Percentiles rank a stretch among this genome's conserved stretches.
Evolutionary conservation across 2,888 invertebrate genomes (phyloP).

Genomic region (Frankliniella intonsa): DNA sequence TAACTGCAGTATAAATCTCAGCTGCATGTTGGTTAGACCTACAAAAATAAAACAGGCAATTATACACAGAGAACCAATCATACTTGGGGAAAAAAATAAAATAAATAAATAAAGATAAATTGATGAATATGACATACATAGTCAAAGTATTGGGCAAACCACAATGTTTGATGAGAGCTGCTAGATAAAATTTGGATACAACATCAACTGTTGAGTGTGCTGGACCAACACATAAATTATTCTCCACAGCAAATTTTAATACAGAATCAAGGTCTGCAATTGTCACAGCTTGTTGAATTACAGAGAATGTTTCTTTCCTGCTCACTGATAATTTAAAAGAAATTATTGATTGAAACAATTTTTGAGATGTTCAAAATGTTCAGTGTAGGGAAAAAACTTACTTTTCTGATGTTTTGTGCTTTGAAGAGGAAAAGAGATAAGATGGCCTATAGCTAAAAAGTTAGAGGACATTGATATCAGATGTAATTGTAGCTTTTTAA

Average conservation of each 20-base stretch:
- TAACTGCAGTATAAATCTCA: slow-evolving; percentile 2
- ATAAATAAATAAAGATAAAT: neutral
- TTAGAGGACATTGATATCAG: neutral
- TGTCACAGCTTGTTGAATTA: neutral
- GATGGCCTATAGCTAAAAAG: neutral
- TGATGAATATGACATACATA: neutral
- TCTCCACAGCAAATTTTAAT: neutral
- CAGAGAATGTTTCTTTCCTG: neutral
- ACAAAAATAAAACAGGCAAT: neutral
- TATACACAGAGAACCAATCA: neutral
- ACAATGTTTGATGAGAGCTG: neutral
- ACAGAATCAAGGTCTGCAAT: slow-evolving; percentile 4
- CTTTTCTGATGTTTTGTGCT: neutral
- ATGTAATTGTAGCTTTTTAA: neutral
- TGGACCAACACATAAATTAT: neutral
- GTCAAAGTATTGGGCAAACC: neutral
- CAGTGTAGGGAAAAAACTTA: neutral
- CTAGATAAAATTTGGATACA: neutral
- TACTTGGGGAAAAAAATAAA: neutral
- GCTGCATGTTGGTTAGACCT: neutral
- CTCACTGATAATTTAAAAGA: neutral
- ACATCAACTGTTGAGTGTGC: neutral
- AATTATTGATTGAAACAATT: neutral
- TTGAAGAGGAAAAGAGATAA: neutral
- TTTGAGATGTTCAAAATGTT: neutral